Evolutionary conservation across 2,888 invertebrate genomes (phyloP).

Genomic region (Stenchaetothrips biformis): DNA sequence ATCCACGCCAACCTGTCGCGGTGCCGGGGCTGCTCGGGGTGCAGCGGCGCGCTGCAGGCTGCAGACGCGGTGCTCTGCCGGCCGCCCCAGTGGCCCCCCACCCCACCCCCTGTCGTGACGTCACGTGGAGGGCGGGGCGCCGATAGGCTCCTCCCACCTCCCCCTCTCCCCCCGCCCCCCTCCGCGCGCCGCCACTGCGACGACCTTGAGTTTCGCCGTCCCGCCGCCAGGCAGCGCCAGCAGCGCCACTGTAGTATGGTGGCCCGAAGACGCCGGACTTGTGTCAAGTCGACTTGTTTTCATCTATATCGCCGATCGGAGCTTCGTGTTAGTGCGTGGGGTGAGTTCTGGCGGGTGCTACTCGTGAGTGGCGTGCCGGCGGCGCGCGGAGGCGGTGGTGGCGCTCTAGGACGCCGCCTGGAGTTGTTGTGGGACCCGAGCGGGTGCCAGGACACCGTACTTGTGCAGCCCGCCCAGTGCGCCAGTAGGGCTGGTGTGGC

Average conservation of each 20-base stretch:
- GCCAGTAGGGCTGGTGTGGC: neutral
- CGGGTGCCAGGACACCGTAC: neutral
- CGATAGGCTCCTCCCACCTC: conserved; percentile 44
- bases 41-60: too few species aligned
- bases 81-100: conserved; percentile 36
- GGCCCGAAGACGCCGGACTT: neutral
- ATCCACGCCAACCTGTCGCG: too few species aligned
- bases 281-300: neutral
- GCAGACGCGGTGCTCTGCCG: neutral
- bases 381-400: neutral
- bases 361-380: neutral
- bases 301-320: neutral
- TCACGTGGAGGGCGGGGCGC: conserved; percentile 33
- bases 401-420: neutral
- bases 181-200: conserved; percentile 32
- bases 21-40: too few species aligned
- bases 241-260: conserved; percentile 1
- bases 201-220: conserved; percentile 40
- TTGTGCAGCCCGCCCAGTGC: neutral
- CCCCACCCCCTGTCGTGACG: neutral
- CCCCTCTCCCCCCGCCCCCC: conserved; percentile 35
- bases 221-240: neutral
- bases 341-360: neutral
- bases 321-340: neutral
- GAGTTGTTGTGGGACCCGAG: neutral